Conservation (phyloP, 2,888 invertebrate species). For the Dastarcus helophoroides region DNA sequence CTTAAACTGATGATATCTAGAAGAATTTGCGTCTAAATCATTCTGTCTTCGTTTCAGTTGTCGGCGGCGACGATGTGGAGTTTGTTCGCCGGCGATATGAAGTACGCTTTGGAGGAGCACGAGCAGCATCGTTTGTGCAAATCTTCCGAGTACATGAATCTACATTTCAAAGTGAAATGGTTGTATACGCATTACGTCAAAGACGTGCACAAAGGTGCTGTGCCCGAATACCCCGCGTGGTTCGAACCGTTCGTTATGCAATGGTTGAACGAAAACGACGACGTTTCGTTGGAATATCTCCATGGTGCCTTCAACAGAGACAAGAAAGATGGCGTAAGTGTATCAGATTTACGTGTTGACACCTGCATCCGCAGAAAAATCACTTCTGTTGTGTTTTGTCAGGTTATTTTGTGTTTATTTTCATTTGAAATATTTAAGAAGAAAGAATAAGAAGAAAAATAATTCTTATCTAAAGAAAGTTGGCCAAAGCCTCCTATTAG, state of each 20-base stretch:
- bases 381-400: too few species aligned
- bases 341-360: neutral
- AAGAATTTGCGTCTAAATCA: constrained; percentile 1
- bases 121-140: constrained; percentile 92
- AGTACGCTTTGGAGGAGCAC: constrained; percentile 96
- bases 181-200: constrained; percentile 95
- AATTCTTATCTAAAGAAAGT: too few species aligned
- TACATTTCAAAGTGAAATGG: constrained; percentile 99
- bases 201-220: constrained; percentile 92
- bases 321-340: constrained; percentile 81
- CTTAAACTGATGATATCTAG: too few species aligned
- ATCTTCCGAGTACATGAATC: constrained; percentile 98
- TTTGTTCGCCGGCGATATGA: constrained; percentile 92
- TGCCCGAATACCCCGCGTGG: constrained; percentile 99
- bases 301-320: constrained; percentile 98
- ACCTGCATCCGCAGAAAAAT: too few species aligned
- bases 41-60: constrained; percentile 59
- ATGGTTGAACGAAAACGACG: constrained; percentile 99
- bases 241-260: constrained; percentile 99
- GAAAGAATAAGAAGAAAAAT: too few species aligned
- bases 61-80: constrained; percentile 98
- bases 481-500: too few species aligned
- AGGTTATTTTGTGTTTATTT: neutral
- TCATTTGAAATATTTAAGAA: neutral
- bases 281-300: constrained; percentile 95